Conservation (phyloP, 2,888 invertebrate species). For the Urechis unicinctus region DNA sequence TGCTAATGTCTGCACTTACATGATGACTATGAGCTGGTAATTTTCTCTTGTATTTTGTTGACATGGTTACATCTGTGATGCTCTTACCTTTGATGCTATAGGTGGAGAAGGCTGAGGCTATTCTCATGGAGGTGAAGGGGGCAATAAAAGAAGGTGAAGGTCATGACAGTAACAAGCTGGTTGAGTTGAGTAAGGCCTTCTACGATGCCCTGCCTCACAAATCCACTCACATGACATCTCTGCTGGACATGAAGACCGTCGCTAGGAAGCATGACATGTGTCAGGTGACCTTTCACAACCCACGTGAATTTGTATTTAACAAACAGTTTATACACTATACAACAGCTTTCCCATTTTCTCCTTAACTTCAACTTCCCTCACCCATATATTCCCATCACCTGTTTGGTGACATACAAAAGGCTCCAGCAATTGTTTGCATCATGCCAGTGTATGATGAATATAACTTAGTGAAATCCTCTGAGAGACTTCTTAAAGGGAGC, state of each 20-base stretch:
- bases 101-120: slow-evolving; percentile 43
- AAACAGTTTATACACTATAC: background rate
- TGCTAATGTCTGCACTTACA: too few species aligned
- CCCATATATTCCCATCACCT: too few species aligned
- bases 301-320: background rate
- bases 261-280: slow-evolving; percentile 36
- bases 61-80: too few species aligned
- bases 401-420: too few species aligned
- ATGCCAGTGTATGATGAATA: too few species aligned
- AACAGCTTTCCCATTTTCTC: background rate
- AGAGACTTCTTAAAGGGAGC: too few species aligned
- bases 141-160: slow-evolving; percentile 18
- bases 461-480: too few species aligned
- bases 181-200: slow-evolving; percentile 28
- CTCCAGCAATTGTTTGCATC: too few species aligned
- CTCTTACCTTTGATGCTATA: too few species aligned
- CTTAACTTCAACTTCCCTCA: too few species aligned
- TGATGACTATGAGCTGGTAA: background rate
- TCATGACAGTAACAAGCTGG: too few species aligned
- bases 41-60: background rate
- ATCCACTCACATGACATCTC: slow-evolving; percentile 2
- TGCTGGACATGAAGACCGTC: slow-evolving; percentile 10
- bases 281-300: slow-evolving; percentile 31
- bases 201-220: slow-evolving; percentile 30
- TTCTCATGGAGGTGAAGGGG: slow-evolving; percentile 34